Evolutionary conservation across 2,888 invertebrate species (phyloP).

Genomic region (Anthoptus insignis): DNA sequence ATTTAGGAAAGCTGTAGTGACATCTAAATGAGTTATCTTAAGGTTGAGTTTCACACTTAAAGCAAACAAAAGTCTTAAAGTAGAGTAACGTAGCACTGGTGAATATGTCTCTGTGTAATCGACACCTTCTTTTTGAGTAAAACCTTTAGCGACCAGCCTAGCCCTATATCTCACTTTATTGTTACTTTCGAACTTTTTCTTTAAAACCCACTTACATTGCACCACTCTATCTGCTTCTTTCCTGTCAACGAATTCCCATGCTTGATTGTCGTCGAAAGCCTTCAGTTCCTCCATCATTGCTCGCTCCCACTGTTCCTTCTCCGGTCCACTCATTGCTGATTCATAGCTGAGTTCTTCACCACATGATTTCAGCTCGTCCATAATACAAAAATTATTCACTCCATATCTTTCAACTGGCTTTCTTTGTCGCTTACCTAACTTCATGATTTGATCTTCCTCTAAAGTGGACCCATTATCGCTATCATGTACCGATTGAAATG

Average conservation of each 20-base stretch:
- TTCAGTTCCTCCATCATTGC: constrained; percentile 42
- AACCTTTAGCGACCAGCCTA: too few species aligned
- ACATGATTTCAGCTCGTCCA: too few species aligned
- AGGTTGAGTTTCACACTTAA: not conserved
- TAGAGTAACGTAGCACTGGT: not conserved
- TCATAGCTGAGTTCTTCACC: constrained; percentile 17
- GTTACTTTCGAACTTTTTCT: not conserved
- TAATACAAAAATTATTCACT: too few species aligned
- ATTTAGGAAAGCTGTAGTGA: not conserved
- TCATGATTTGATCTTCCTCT: too few species aligned
- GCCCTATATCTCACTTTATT: too few species aligned
- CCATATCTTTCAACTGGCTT: too few species aligned
- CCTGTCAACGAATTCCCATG: constrained; percentile 37
- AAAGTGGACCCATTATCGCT: too few species aligned
- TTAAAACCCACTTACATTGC: constrained; percentile 10
- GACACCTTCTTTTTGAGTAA: not conserved
- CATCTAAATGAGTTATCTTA: not conserved
- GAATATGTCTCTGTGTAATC: not conserved
- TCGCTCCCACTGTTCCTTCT: constrained; percentile 23
- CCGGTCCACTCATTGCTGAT: constrained; percentile 28
- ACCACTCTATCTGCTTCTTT: constrained; percentile 26
- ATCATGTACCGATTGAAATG: too few species aligned
- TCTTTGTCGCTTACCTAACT: too few species aligned
- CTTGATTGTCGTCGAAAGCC: constrained; percentile 43
- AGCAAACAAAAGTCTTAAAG: not conserved